Evolutionary conservation across 1,140 invertebrate species (phyloP).

Genomic region (Cephus cinctus): DNA sequence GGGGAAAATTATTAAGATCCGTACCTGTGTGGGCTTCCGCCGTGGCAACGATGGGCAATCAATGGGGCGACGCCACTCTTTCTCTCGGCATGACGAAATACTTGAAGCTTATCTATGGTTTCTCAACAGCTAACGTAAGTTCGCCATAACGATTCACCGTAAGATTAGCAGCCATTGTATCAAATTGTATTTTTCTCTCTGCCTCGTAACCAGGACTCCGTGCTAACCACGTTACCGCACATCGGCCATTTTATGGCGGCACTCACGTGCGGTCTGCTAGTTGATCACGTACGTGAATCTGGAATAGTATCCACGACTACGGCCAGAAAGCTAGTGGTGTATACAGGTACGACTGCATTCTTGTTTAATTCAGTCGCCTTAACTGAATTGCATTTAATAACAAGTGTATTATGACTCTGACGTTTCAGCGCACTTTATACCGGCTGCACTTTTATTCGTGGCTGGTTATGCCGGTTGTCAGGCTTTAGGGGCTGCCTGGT

Average conservation of each 20-base stretch:
- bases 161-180: not conserved
- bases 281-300: constrained; percentile 59
- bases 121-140: constrained; percentile 60
- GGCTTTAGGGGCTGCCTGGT: constrained; percentile 59
- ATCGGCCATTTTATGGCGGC: constrained; percentile 62
- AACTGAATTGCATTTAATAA: constrained; percentile 1
- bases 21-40: constrained; percentile 63
- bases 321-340: constrained; percentile 61
- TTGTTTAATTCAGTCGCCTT: not conserved
- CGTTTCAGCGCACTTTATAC: constrained; percentile 60
- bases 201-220: constrained; percentile 55
- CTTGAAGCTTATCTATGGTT: constrained; percentile 62
- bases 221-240: constrained; percentile 59
- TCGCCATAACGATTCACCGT: not conserved
- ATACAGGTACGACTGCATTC: constrained; percentile 53
- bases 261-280: constrained; percentile 59
- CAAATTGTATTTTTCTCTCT: not conserved
- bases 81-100: constrained; percentile 63
- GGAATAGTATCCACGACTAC: constrained; percentile 62
- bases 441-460: constrained; percentile 61
- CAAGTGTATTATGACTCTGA: too few relatives aligned
- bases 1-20: constrained; percentile 58
- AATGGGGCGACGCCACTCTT: constrained; percentile 62
- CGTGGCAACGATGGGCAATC: constrained; percentile 61
- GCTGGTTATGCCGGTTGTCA: constrained; percentile 63